Evolutionary conservation across 2,797 vertebrate species (phyloP).

Genomic region (Peromyscus attwateri): DNA sequence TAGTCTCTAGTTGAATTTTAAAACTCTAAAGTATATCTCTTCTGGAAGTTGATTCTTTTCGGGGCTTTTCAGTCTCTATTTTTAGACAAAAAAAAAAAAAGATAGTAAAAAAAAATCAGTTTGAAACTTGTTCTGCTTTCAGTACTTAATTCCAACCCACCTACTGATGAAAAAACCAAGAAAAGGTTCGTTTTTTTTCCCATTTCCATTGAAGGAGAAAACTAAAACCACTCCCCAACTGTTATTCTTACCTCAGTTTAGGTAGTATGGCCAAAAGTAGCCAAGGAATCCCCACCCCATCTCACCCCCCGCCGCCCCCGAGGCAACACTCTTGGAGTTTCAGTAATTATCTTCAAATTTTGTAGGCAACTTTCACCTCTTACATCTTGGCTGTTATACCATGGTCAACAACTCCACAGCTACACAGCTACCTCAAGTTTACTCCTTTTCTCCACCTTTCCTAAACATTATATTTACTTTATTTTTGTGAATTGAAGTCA

Average conservation of each 20-base stretch:
- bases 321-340: not conserved
- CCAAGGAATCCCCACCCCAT: not conserved
- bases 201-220: slow-evolving; percentile 41
- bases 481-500: slow-evolving; percentile 15
- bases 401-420: not conserved
- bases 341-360: not conserved
- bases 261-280: not conserved
- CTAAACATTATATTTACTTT: not conserved
- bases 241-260: not conserved
- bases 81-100: slow-evolving; percentile 48
- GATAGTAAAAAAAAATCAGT: not conserved
- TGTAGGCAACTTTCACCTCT: not conserved
- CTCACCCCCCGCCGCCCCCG: too few species aligned
- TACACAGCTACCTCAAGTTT: not conserved
- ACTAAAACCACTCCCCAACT: not conserved
- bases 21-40: not conserved
- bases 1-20: not conserved
- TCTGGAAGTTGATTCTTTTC: slow-evolving; percentile 9
- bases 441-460: not conserved
- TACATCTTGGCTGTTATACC: not conserved
- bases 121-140: not conserved
- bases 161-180: slow-evolving; percentile 16
- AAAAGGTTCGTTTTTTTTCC: not conserved
- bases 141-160: slow-evolving; percentile 14
- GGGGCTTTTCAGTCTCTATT: not conserved